Base-by-base conservation (phyloP, 2,797 vertebrate genomes). In the Coranthus polyacanthus region DNA sequence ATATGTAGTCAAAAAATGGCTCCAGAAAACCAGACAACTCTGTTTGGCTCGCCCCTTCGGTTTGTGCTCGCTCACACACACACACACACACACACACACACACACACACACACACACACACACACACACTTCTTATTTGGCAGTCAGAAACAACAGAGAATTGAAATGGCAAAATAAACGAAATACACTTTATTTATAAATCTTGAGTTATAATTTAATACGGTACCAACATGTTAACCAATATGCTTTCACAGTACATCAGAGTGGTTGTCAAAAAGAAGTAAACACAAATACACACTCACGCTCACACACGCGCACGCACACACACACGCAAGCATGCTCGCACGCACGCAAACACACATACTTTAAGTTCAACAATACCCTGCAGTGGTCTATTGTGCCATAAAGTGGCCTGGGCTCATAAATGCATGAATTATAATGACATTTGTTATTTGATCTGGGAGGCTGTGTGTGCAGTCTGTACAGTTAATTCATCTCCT, bases 151-250 rank as follows among this genome's bases (percentile, higher is more conserved):
- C 51, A 61, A 61, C 0, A 39, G 58, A 11, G 21, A 37, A 43
- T 39, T 72, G 37, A 72, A 81, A 79, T 61, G 66, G 60, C 21
- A 78, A 81, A 92, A 87, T 83, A 89, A 88, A 86, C 75, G 82
- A 90, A 89, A 84, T 82, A 86, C 86, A 77, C 74, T 91, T 92
- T 89, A 95, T 96, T 96, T 96, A 95, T 93, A 96, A 96, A 96
- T 95, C 94, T 96, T 95, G 94, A 95, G 94, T 96, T 96, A 96
- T 96, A 95, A 96, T 96, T 96, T 96, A 96, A 97, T 96, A 96
- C 89, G 94, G 94, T 88, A 89, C 84, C 76, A 89, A 85, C 81
- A 86, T 86, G 83, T 85, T 95, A 96, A 96, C 94, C 94, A 91
- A 94, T 95, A 89, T 84, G 81, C 76, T 85, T 90, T 91, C 90